A percentile compares a stretch with the other conserved stretches of the same genome.
These are phyloP conservation scores for Haliclona indistincta DNA, from an alignment of 37 sponge, comb jelly and placozoan genomes.

Conservation along the genomic window DNA sequence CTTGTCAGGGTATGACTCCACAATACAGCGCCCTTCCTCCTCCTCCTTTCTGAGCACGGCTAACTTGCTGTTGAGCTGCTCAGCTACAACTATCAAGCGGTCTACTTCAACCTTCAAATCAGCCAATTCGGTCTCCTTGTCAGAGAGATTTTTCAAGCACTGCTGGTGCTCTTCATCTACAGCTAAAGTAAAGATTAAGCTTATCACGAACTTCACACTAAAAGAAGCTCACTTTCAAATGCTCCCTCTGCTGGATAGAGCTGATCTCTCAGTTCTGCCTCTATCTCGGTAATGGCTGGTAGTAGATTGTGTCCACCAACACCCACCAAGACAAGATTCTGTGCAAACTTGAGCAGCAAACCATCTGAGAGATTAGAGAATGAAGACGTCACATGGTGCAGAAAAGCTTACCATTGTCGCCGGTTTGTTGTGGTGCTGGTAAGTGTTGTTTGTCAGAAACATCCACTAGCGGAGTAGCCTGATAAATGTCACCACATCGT, in stretches of 20 bases:
- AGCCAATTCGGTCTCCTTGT: neutral
- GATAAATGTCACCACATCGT: conserved; percentile 71
- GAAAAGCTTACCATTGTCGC: no score
- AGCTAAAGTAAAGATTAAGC: conserved; percentile 12
- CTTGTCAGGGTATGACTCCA: conserved; percentile 1
- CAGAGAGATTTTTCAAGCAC: neutral
- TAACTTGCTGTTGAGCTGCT: neutral
- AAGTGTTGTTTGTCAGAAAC: no score
- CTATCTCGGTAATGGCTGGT: conserved; percentile 8
- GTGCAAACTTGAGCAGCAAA: conserved; percentile 18
- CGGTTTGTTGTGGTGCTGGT: no score
- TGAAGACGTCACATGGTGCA: no score
- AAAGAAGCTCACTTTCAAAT: conserved; percentile 16
- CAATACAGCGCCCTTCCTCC: neutral
- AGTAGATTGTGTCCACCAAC: conserved; percentile 17
- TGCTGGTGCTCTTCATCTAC: conserved; percentile 32
- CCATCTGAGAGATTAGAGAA: no score
- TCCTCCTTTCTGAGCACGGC: neutral
- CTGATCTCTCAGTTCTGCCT: conserved; percentile 6
- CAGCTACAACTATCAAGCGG: conserved; percentile 12
- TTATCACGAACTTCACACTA: neutral
- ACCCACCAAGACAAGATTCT: conserved; percentile 24
- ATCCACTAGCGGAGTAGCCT: conserved; percentile 23
- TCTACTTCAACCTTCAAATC: conserved; percentile 35
- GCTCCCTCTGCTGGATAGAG: conserved; percentile 23